Conservation (phyloP, 2,888 invertebrate species). For the Icerya purchasi region DNA sequence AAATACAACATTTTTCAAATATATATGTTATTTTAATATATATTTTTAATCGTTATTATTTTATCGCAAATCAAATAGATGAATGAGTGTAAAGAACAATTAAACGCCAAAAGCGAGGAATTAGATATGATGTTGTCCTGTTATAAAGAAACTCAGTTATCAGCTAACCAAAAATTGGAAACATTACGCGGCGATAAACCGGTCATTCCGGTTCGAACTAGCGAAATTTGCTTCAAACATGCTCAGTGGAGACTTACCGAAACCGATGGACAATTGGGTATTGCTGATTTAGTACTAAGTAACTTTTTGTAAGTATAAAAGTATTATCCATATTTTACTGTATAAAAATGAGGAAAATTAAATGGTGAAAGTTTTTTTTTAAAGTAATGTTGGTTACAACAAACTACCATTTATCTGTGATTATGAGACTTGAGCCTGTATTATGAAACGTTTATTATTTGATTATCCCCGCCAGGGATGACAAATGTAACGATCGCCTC, state of each 20-base stretch:
- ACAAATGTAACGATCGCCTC: too few species aligned
- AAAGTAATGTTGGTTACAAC: too few species aligned
- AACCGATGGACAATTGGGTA: constrained; percentile 90
- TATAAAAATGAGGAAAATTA: too few species aligned
- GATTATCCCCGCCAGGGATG: too few species aligned
- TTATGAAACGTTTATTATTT: too few species aligned
- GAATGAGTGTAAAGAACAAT: constrained; percentile 69
- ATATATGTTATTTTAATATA: not conserved
- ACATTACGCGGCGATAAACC: constrained; percentile 47
- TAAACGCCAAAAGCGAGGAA: constrained; percentile 75
- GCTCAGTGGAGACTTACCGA: constrained; percentile 96
- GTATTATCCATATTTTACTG: too few species aligned
- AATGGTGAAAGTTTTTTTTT: too few species aligned
- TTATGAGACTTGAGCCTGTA: too few species aligned
- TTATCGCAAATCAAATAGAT: constrained; percentile 30
- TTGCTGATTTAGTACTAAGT: constrained; percentile 82
- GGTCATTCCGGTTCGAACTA: constrained; percentile 51
- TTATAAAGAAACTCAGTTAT: constrained; percentile 57
- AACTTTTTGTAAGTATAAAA: constrained; percentile 72
- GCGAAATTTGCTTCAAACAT: constrained; percentile 94
- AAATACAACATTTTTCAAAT: not conserved
- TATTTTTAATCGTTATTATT: constrained; percentile 3
- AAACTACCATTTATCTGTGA: too few species aligned
- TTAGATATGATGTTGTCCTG: constrained; percentile 87
- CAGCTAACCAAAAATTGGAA: constrained; percentile 31